Evolutionary conservation across 1,140 invertebrate species (phyloP), one percentile per base, ranked within the genome.

Genomic region (Drosophila kikkawai): DNA sequence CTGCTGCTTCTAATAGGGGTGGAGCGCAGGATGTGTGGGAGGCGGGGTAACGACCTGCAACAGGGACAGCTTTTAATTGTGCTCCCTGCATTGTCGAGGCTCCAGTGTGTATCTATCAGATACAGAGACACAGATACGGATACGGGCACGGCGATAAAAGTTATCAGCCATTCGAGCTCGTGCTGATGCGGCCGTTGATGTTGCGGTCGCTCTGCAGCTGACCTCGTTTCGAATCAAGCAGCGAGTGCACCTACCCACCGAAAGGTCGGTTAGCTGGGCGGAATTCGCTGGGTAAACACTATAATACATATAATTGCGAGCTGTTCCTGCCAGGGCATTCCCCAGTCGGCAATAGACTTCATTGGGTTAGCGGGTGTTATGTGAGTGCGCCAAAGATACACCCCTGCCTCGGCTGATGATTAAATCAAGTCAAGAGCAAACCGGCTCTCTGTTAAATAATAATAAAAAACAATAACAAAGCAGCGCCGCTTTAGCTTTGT

Each of bases 351-450:
- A 22, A 6, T 22, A 71, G 56, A 71, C 37, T 47, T 37, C 32
- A 34, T 26, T 57, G 69, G 51, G 55, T 15, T 36, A 58, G 66
- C 37, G 53, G 53, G 53, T 48, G 34, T 13, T 17, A 12, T 41
- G 17, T 36, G 26, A 34, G 29, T 15, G 17, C 34, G 3, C 32
- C 39, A 39, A 45, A 76, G 42, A 6, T 71, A 73, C 84, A 88
- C 84, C 84, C 73, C 78, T 56, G 65, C 48, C 80, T 59, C 65
- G 71, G 68, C 51, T 65, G 85, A 77, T 87, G 76, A 87, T 87
- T 87, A 74, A 83, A 77, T 80, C 73, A 74, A 55, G 67, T 80
- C 69, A 84, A 90, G 69, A 79, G 85, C 78, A 84, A 88, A 88
- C 85, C 81, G 81, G 84, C 85, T 88, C 80, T 41, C 36, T 9